A percentile compares a stretch with the other conserved stretches of the same genome.
phyloP scores from a whole-genome alignment of 1,140 invertebrate genomes.

The Odontomachus brunneus region DNA sequence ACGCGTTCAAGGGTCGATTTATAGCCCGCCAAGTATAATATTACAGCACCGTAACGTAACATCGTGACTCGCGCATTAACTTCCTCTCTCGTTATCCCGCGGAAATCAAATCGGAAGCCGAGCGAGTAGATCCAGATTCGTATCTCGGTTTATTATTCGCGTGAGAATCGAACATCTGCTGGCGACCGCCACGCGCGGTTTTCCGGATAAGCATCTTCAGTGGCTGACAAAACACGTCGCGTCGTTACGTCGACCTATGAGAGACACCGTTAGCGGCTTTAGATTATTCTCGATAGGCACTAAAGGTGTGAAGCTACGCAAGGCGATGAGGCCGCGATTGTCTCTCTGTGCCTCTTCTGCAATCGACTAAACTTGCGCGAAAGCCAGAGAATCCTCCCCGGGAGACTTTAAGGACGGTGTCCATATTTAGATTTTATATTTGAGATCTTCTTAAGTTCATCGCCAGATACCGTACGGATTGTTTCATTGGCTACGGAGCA shows the following conservation, averaged over 20 bases:
- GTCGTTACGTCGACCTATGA: slow-evolving; percentile 72
- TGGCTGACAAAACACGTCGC: slow-evolving; percentile 73
- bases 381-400: background rate
- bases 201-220: slow-evolving; percentile 77
- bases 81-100: slow-evolving; percentile 14
- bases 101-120: slow-evolving; percentile 55
- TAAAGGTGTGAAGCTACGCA: slow-evolving; percentile 33
- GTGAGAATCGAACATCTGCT: slow-evolving; percentile 80
- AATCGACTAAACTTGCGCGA: background rate
- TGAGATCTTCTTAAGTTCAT: too few relatives aligned
- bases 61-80: background rate
- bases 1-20: background rate
- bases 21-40: background rate
- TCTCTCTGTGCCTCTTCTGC: background rate
- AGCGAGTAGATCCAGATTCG: slow-evolving; percentile 64
- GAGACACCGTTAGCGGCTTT: slow-evolving; percentile 53
- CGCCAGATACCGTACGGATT: too few relatives aligned
- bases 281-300: slow-evolving; percentile 53
- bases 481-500: too few relatives aligned
- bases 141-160: slow-evolving; percentile 75
- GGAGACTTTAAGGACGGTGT: background rate
- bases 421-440: too few relatives aligned
- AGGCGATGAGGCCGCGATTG: slow-evolving; percentile 18
- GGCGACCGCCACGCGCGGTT: slow-evolving; percentile 64
- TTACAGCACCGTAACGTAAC: background rate